phyloP scores from a whole-genome alignment of 92 coral and sea anemone species.

The Scolanthus callimorphus region DNA sequence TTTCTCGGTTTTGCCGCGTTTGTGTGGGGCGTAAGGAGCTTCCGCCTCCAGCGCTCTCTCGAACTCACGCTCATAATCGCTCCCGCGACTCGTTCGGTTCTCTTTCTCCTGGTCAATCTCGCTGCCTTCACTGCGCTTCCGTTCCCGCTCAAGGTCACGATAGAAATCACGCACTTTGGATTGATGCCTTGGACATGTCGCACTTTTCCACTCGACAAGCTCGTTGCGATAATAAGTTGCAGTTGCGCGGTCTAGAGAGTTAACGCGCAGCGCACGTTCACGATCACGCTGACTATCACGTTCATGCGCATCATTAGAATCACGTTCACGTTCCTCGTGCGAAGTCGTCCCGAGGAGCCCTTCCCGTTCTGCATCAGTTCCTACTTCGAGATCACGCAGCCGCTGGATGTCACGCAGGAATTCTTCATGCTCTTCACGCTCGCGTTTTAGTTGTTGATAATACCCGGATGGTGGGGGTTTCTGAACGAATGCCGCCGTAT shows the following conservation, averaged over 20 bases:
- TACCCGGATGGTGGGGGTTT: conserved; percentile 33
- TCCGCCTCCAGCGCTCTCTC: conserved; percentile 16
- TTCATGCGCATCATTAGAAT: too few species aligned
- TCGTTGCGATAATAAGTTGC: too few species aligned
- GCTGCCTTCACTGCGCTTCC: background rate
- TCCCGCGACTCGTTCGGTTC: background rate
- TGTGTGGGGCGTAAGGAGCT: conserved; percentile 1
- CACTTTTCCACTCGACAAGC: too few species aligned
- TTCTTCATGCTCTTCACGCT: conserved; percentile 11
- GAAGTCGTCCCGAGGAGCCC: background rate
- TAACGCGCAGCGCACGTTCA: conserved; percentile 1
- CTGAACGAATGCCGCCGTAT: conserved; percentile 12
- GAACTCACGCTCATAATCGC: conserved; percentile 26
- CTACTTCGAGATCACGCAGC: conserved; percentile 10
- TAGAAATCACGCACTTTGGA: conserved; percentile 12
- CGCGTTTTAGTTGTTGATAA: conserved; percentile 22
- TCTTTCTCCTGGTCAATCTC: background rate
- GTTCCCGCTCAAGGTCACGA: conserved; percentile 19
- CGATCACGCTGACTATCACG: conserved; percentile 2
- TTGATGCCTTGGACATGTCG: background rate
- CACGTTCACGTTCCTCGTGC: background rate
- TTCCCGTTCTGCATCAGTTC: background rate
- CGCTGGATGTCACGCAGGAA: conserved; percentile 5
- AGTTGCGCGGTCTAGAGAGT: background rate
- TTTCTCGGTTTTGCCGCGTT: conserved; percentile 1